phyloP scores from a whole-genome alignment of 2,888 invertebrate genomes.

The Harmothoe impar region DNA sequence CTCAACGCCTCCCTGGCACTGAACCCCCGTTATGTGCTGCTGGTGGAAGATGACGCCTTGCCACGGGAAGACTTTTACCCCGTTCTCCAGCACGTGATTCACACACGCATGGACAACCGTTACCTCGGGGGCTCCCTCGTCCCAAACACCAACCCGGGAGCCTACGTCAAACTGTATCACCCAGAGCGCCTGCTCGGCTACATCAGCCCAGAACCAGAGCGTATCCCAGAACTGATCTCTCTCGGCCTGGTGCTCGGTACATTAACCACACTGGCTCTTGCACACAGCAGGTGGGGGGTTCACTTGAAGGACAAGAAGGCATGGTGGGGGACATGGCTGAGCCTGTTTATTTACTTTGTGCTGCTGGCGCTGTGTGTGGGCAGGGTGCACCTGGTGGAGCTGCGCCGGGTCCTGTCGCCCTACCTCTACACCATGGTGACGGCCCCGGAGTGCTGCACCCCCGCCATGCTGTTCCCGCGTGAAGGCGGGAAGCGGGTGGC shows the following conservation, averaged over 20 bases:
- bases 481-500: slow-evolving; percentile 72
- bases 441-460: slow-evolving; percentile 81
- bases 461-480: slow-evolving; percentile 79
- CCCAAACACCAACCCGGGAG: slow-evolving; percentile 63
- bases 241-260: slow-evolving; percentile 72
- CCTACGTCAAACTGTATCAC: slow-evolving; percentile 80
- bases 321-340: neutral
- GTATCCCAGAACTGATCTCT: slow-evolving; percentile 76
- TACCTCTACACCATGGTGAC: slow-evolving; percentile 75
- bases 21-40: slow-evolving; percentile 74
- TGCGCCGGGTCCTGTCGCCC: slow-evolving; percentile 74
- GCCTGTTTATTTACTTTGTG: slow-evolving; percentile 21
- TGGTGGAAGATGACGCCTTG: slow-evolving; percentile 81
- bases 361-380: slow-evolving; percentile 70
- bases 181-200: slow-evolving; percentile 79
- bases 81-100: slow-evolving; percentile 74
- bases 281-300: neutral
- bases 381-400: slow-evolving; percentile 75
- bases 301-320: neutral
- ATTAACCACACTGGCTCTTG: slow-evolving; percentile 1
- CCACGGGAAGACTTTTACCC: slow-evolving; percentile 75
- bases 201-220: slow-evolving; percentile 73
- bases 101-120: slow-evolving; percentile 58
- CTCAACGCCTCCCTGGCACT: slow-evolving; percentile 74
- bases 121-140: slow-evolving; percentile 51